Conservation (phyloP, 2,113 vertebrate species). For the Dasyprocta punctata region DNA sequence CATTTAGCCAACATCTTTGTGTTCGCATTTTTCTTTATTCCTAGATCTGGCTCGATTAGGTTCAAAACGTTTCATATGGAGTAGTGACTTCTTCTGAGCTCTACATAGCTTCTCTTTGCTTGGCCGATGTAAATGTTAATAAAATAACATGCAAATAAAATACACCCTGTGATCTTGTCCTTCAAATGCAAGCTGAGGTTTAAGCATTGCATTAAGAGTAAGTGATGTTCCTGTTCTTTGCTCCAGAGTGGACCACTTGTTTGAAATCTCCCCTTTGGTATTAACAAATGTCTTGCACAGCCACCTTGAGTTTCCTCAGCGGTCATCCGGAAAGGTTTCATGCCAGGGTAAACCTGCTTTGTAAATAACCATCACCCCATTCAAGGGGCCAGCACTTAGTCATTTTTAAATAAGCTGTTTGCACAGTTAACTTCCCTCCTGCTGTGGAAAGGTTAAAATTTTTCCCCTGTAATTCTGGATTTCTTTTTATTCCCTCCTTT, state of each 20-base stretch:
- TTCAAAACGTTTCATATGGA: conserved; percentile 16
- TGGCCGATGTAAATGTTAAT: conserved; percentile 60
- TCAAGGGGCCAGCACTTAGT: conserved; percentile 47
- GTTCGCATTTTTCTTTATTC: not conserved
- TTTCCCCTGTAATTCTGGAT: conserved; percentile 51
- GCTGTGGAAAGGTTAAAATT: conserved; percentile 72
- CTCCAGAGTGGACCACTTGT: conserved; percentile 38
- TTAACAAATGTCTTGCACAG: conserved; percentile 48
- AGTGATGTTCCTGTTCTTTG: conserved; percentile 19
- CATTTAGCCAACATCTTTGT: not conserved
- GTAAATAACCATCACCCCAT: conserved; percentile 65
- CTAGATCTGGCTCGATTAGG: not conserved
- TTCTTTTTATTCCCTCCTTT: conserved; percentile 63
- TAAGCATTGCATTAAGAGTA: not conserved
- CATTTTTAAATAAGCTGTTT: conserved; percentile 72
- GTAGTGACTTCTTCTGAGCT: not conserved
- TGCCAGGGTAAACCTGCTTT: conserved; percentile 34
- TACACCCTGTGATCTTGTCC: not conserved
- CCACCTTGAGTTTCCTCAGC: not conserved
- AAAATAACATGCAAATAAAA: conserved; percentile 67
- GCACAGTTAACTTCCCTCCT: conserved; percentile 58
- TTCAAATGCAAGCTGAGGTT: not conserved
- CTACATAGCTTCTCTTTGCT: conserved; percentile 34
- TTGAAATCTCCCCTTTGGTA: conserved; percentile 48
- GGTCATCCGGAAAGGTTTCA: conserved; percentile 1